Conservation (phyloP, 23 tunicate species). For the Diplosoma virens region DNA sequence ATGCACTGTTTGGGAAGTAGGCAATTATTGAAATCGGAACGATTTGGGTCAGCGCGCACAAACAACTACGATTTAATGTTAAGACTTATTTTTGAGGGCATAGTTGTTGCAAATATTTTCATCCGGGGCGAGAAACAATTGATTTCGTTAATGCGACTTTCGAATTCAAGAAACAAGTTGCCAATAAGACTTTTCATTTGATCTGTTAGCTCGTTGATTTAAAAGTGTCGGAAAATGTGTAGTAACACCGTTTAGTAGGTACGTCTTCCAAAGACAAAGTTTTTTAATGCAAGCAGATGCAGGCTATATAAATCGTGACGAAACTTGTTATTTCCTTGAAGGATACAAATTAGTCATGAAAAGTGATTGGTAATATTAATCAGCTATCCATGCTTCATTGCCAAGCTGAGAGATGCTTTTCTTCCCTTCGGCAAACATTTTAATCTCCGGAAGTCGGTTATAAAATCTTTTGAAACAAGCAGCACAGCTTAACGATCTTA, state of each 20-base stretch:
- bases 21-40: no score
- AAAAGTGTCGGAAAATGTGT: constrained; percentile 38
- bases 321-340: constrained; percentile 52
- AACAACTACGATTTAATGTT: no score
- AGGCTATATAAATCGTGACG: constrained; percentile 35
- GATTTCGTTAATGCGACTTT: background rate
- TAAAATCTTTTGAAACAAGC: constrained; percentile 48
- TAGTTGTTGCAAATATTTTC: constrained; percentile 36
- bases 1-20: no score
- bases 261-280: constrained; percentile 37
- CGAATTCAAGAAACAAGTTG: constrained; percentile 6
- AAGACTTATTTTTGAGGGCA: no score
- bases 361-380: constrained; percentile 37
- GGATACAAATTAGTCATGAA: constrained; percentile 28
- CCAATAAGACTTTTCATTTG: constrained; percentile 3
- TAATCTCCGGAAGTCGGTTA: constrained; percentile 37
- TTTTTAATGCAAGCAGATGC: constrained; percentile 41
- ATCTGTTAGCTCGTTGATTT: constrained; percentile 36
- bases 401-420: constrained; percentile 26
- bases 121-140: constrained; percentile 28
- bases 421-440: constrained; percentile 46
- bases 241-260: constrained; percentile 43
- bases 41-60: no score
- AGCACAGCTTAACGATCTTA: constrained; percentile 58
- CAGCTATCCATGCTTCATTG: constrained; percentile 35